Conservation (phyloP, 2,888 invertebrate species). For the Pandemis corylana region DNA sequence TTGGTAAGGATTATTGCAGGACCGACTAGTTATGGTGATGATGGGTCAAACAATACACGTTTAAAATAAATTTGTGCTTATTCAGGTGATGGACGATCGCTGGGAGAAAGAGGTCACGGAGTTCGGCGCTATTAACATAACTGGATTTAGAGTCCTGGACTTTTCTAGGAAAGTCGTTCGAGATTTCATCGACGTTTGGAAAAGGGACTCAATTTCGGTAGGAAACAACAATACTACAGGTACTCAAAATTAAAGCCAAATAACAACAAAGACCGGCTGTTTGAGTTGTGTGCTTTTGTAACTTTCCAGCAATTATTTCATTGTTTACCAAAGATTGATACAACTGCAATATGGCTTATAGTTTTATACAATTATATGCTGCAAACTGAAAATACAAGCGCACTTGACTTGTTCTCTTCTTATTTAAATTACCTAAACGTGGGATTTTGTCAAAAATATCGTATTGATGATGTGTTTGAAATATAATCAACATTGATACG, state of each 20-base stretch:
- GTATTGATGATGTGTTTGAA: constrained; percentile 1
- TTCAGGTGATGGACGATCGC: constrained; percentile 97
- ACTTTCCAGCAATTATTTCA: constrained; percentile 20
- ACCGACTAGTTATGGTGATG: background rate
- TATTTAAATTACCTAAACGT: background rate
- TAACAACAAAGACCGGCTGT: constrained; percentile 18
- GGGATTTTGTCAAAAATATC: background rate
- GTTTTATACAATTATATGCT: constrained; percentile 10
- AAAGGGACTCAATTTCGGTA: constrained; percentile 92
- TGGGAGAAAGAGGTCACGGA: constrained; percentile 96
- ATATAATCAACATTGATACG: constrained; percentile 1
- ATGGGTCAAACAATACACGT: background rate
- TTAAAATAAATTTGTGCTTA: constrained; percentile 42
- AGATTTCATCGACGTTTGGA: constrained; percentile 94
- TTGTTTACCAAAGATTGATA: constrained; percentile 21
- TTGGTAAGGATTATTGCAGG: background rate
- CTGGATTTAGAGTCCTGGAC: constrained; percentile 97
- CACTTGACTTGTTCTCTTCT: background rate
- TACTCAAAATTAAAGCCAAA: constrained; percentile 24
- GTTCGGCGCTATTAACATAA: constrained; percentile 98
- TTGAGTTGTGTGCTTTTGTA: constrained; percentile 20
- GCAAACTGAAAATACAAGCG: background rate
- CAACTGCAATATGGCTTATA: constrained; percentile 2
- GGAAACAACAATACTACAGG: constrained; percentile 56
- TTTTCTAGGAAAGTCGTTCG: constrained; percentile 90